These are phyloP conservation scores for Ctenopoma kingsleyae DNA, from an alignment of 2,797 vertebrate genomes.

Conservation along the genomic window DNA sequence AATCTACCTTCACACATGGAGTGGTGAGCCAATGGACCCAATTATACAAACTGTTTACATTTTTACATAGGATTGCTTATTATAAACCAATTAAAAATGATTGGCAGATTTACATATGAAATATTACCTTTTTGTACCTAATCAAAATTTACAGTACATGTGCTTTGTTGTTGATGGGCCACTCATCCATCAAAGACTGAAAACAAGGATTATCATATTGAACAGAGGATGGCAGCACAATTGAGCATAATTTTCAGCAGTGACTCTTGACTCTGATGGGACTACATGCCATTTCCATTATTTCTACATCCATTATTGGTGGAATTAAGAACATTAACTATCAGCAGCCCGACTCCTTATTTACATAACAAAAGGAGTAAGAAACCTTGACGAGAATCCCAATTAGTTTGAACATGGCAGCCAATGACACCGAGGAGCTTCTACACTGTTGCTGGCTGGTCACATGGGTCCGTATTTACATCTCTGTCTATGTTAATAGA, in stretches of 20 bases:
- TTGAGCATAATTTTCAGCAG: slow-evolving; percentile 23
- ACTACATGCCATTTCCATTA: slow-evolving; percentile 35
- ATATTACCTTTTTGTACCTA: neutral
- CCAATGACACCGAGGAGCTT: slow-evolving; percentile 23
- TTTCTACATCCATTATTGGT: slow-evolving; percentile 15
- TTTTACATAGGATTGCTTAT: neutral
- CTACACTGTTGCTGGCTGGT: slow-evolving; percentile 21
- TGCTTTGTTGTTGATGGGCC: slow-evolving; percentile 23
- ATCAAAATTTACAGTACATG: slow-evolving; percentile 8
- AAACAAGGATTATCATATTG: slow-evolving; percentile 21
- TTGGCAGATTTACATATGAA: neutral
- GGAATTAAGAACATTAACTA: slow-evolving; percentile 40
- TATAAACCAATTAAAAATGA: neutral
- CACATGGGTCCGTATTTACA: slow-evolving; percentile 17
- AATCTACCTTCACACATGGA: neutral
- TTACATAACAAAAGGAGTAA: slow-evolving; percentile 61
- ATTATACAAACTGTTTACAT: neutral
- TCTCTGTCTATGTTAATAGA: slow-evolving; percentile 8
- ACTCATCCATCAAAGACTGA: slow-evolving; percentile 38
- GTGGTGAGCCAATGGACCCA: neutral
- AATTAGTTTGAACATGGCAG: slow-evolving; percentile 23
- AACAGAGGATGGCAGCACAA: slow-evolving; percentile 32
- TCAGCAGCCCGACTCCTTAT: slow-evolving; percentile 18
- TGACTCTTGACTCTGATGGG: slow-evolving; percentile 43
- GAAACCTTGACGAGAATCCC: slow-evolving; percentile 48